Evolutionary conservation across 2,113 vertebrate species (phyloP).

Genomic region (Porphyrio hochstetteri): DNA sequence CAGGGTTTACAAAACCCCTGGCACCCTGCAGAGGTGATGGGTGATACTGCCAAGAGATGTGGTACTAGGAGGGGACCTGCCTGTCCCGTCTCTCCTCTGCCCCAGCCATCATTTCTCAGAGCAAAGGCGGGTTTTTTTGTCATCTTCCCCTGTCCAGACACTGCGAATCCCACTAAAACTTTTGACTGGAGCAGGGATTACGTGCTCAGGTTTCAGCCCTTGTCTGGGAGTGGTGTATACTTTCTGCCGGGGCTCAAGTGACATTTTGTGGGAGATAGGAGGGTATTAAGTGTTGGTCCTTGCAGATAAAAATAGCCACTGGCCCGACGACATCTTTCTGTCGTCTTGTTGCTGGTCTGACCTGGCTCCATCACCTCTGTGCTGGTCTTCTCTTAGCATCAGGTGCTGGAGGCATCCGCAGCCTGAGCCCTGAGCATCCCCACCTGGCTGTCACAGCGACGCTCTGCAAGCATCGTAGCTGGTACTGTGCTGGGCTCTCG

Average conservation of each 20-base stretch:
- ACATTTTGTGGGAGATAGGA: slow-evolving; percentile 69
- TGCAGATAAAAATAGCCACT: slow-evolving; percentile 41
- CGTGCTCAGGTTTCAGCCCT: slow-evolving; percentile 33
- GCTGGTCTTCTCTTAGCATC: neutral
- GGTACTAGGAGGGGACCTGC: neutral
- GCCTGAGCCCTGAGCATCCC: neutral
- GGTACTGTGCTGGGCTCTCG: rapidly evolving
- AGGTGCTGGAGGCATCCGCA: neutral
- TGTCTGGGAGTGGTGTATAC: slow-evolving; percentile 36
- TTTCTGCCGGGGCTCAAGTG: slow-evolving; percentile 36
- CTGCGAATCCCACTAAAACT: slow-evolving; percentile 54
- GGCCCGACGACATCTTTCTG: neutral
- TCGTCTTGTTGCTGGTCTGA: neutral
- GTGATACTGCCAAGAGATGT: neutral
- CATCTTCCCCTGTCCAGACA: neutral
- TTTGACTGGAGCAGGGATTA: slow-evolving; percentile 63
- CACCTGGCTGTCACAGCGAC: neutral
- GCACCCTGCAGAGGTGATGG: neutral
- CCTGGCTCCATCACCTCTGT: neutral
- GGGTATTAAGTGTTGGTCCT: slow-evolving; percentile 66
- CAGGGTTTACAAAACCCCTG: neutral
- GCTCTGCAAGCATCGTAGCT: rapidly evolving
- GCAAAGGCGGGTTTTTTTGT: neutral
- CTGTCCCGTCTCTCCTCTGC: neutral
- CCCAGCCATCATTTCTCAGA: neutral